Conservation (phyloP, 2,113 vertebrate species). For the human region GRCh38 chrX:103293501-103294000, state of each 20-base stretch:
- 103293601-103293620: neutral
- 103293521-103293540: neutral
- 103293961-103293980: neutral
- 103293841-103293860: neutral
- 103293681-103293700: neutral
- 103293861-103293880: neutral
- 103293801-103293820: neutral
- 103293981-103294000: neutral
- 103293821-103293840: neutral
- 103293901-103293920: neutral
- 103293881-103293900: neutral
- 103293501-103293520: neutral
- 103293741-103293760: neutral
- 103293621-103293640: neutral
- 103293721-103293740: neutral
- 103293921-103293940: neutral
- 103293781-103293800: neutral
- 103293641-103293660: neutral
- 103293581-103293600: neutral
- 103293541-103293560: neutral
- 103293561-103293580: neutral
- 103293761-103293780: neutral
- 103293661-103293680: neutral
- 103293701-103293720: neutral
- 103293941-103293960: neutral